Conservation (phyloP, 1,140 invertebrate species). For the Drosophila albomicans region DNA sequence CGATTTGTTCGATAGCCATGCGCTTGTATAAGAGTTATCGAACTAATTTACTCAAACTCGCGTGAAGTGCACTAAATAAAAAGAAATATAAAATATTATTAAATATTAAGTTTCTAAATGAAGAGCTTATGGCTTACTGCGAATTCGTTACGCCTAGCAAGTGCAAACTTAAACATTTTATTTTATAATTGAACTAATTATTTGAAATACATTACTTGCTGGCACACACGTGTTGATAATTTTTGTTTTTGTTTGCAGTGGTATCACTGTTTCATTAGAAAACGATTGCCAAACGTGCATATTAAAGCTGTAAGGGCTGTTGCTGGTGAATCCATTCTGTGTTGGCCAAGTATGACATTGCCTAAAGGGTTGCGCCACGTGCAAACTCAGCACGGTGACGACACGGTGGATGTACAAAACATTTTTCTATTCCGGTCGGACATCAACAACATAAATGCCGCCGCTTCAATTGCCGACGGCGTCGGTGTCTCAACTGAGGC, state of each 20-base stretch:
- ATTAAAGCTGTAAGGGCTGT: conserved; percentile 16
- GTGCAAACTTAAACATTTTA: conserved; percentile 5
- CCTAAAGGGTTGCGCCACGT: conserved; percentile 53
- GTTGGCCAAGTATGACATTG: conserved; percentile 49
- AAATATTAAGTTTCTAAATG: conserved; percentile 21
- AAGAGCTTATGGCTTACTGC: conserved; percentile 30
- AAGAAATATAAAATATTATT: conserved; percentile 14
- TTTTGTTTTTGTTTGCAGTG: conserved; percentile 46
- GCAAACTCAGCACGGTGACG: conserved; percentile 67
- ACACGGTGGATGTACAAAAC: conserved; percentile 56
- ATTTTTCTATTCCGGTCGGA: conserved; percentile 60
- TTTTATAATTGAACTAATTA: background rate
- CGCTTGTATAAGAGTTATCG: conserved; percentile 23
- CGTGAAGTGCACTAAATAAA: conserved; percentile 12
- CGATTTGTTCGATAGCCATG: conserved; percentile 20
- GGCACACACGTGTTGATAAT: conserved; percentile 49
- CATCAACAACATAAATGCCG: conserved; percentile 16
- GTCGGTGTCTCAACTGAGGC: conserved; percentile 5
- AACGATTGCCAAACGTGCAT: conserved; percentile 38
- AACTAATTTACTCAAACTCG: conserved; percentile 14
- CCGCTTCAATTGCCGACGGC: conserved; percentile 2
- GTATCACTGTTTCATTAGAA: conserved; percentile 26
- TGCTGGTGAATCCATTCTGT: conserved; percentile 17
- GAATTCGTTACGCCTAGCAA: conserved; percentile 38
- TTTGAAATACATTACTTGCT: background rate